Conservation (phyloP, 2,888 invertebrate genomes). For the Eupelmus urozonus region DNA sequence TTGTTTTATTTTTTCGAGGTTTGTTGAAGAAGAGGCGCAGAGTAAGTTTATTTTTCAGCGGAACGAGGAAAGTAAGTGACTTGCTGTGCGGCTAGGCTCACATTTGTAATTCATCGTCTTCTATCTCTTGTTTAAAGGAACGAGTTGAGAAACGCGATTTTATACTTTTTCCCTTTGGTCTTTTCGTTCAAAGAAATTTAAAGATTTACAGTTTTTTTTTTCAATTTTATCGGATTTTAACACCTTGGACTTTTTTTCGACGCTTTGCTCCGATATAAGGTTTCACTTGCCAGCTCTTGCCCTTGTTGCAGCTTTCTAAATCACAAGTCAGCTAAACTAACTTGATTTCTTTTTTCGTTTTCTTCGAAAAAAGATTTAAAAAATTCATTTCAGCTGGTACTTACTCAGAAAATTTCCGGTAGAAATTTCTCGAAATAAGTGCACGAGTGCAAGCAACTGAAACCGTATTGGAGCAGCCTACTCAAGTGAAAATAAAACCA, state of each 20-base stretch:
- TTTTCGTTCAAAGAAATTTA: background rate
- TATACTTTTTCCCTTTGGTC: background rate
- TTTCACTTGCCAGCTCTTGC: no score
- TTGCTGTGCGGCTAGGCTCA: background rate
- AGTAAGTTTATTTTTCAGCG: background rate
- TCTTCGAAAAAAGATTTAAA: no score
- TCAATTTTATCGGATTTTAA: no score
- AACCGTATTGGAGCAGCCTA: background rate
- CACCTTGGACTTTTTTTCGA: no score
- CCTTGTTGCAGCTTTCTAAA: no score
- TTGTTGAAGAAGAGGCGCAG: background rate
- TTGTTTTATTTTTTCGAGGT: no score
- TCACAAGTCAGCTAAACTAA: no score
- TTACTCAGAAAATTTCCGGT: no score
- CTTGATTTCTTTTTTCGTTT: no score
- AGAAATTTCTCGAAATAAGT: no score
- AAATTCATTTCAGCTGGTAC: no score
- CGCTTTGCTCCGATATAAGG: no score
- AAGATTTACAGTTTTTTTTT: background rate
- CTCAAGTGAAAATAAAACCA: conserved; percentile 1
- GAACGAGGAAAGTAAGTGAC: conserved; percentile 9
- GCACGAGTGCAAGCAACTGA: background rate
- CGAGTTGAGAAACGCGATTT: background rate
- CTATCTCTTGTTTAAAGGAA: background rate
- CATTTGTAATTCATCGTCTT: background rate